A percentile compares a stretch with the other conserved stretches of the same genome.
These are phyloP conservation scores for Thymelicus acteon DNA, from an alignment of 2,888 invertebrate genomes.

Conservation along the genomic window DNA sequence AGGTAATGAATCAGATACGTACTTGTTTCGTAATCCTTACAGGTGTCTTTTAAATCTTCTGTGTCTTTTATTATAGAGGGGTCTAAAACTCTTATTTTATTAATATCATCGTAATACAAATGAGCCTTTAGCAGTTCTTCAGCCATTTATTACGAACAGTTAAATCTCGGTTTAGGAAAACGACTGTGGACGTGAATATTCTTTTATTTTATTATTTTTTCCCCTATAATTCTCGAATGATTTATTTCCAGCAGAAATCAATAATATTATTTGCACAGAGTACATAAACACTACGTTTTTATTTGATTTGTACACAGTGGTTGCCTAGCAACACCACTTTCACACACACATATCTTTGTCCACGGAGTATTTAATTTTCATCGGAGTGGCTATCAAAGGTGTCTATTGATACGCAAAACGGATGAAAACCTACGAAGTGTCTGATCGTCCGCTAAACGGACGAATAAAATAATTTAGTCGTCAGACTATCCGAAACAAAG, in stretches of 20 bases:
- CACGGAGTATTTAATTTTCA: too few relatives aligned
- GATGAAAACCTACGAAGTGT: too few relatives aligned
- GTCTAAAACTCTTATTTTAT: constrained; percentile 85
- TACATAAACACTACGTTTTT: too few relatives aligned
- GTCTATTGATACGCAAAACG: too few relatives aligned
- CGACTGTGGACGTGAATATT: too few relatives aligned
- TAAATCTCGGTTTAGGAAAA: not conserved
- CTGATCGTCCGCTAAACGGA: too few relatives aligned
- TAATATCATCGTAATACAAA: constrained; percentile 95
- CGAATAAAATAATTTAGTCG: too few relatives aligned
- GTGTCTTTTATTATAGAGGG: constrained; percentile 92
- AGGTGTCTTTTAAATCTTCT: constrained; percentile 92
- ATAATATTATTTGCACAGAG: too few relatives aligned
- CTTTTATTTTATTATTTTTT: not conserved
- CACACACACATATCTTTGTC: too few relatives aligned
- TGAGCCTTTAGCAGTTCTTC: constrained; percentile 90
- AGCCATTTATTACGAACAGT: constrained; percentile 80
- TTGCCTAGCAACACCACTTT: not conserved
- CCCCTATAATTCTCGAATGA: not conserved
- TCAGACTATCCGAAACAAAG: too few relatives aligned
- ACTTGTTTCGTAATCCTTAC: constrained; percentile 94
- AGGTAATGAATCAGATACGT: constrained; percentile 58
- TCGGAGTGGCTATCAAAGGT: too few relatives aligned
- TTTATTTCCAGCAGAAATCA: not conserved
- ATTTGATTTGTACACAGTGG: not conserved